Evolutionary conservation across 1,140 invertebrate species (phyloP), one percentile per base, ranked within the genome.

Genomic region (Drosophila eugracilis): DNA sequence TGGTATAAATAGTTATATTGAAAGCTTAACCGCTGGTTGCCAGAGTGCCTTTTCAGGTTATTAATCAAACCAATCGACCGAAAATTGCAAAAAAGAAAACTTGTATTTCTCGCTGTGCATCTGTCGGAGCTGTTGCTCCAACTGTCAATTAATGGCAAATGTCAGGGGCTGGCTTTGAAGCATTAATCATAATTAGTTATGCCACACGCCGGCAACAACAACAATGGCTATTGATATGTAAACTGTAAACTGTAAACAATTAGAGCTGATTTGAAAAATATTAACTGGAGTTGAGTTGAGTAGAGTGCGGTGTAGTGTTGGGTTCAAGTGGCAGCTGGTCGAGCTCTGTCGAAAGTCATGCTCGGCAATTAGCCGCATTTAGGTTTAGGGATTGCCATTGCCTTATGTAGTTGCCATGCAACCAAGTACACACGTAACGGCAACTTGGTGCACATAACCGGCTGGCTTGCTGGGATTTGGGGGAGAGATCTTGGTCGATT

Each of bases 151-250:
- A 88, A 78, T 65, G 65, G 83, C 78, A 86, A 88, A 88, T 86
- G 81, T 88, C 81, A 79, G 45, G 77, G 69, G 83, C 81, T 81
- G 67, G 58, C 66, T 76, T 55, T 44, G 55, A 47, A 39, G 59
- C 81, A 86, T 86, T 86, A 86, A 86, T 86, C 81, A 86, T 86
- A 86, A 86, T 86, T 86, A 81, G 81, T 86, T 86, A 86, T 85
- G 80, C 77, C 81, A 85, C 77, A 80, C 81, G 81, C 75, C 81
- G 75, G 59, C 55, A 62, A 39, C 54, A 63, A 41, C 54, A 57
- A 21, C 63, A 44, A 53, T 37, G 49, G 36, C 28, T 59, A 86
- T 81, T 81, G 81, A 88, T 86, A 81, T 86, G 81, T 69, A 75
- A 86, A 86, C 81, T 86, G 81, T 73, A 77, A 86, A 85, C 81